These are phyloP conservation scores for Netelia virgata DNA, from an alignment of 2,888 invertebrate genomes.

Conservation along the genomic window DNA sequence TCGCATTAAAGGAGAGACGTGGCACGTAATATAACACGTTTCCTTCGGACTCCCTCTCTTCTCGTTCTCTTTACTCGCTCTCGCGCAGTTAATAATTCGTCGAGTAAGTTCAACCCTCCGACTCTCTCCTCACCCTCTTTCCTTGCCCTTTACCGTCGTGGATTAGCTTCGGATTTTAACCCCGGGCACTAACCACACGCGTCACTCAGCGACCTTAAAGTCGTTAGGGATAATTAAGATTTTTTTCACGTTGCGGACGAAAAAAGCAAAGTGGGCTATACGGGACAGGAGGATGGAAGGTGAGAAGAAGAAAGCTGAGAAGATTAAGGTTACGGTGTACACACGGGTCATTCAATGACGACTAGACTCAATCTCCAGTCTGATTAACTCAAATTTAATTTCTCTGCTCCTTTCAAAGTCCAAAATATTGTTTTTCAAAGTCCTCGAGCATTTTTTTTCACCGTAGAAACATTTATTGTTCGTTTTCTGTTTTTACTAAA, in stretches of 20 bases:
- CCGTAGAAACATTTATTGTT: too few species aligned
- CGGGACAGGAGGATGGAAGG: slow-evolving; percentile 23
- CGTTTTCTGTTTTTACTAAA: too few species aligned
- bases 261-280: slow-evolving; percentile 56
- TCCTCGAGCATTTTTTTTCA: too few species aligned
- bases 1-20: slow-evolving; percentile 46
- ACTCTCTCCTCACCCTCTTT: background rate
- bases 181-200: slow-evolving; percentile 24
- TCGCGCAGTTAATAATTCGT: slow-evolving; percentile 59
- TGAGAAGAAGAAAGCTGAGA: slow-evolving; percentile 26
- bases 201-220: slow-evolving; percentile 48
- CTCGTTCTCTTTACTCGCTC: slow-evolving; percentile 51
- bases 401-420: too few species aligned
- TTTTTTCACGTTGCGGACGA: slow-evolving; percentile 55
- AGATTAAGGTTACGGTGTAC: slow-evolving; percentile 33
- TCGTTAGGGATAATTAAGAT: slow-evolving; percentile 65
- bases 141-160: background rate
- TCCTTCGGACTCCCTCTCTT: slow-evolving; percentile 4
- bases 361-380: too few species aligned
- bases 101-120: slow-evolving; percentile 45
- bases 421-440: too few species aligned
- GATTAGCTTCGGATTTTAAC: slow-evolving; percentile 8
- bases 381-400: too few species aligned
- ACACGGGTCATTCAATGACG: background rate
- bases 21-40: slow-evolving; percentile 34